These are phyloP conservation scores for Pycnonotus jocosus DNA, from an alignment of 2,113 vertebrate genomes.

Conservation along the genomic window DNA sequence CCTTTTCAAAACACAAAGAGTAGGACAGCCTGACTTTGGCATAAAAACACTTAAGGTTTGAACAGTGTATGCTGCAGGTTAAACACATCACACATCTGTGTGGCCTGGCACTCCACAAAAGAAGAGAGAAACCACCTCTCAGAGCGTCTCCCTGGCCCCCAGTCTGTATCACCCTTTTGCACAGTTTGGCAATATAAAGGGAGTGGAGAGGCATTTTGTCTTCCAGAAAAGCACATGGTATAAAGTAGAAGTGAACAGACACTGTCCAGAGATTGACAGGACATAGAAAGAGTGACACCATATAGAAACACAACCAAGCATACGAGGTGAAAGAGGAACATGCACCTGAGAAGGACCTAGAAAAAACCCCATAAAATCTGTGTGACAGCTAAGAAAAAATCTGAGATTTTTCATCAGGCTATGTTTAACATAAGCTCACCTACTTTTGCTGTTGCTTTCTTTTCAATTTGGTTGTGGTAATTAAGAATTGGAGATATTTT, in stretches of 20 bases:
- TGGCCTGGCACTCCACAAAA: neutral
- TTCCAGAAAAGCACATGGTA: neutral
- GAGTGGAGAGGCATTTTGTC: neutral
- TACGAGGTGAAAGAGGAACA: neutral
- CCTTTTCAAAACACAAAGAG: neutral
- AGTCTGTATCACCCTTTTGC: neutral
- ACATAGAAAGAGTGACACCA: neutral
- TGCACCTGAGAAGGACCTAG: neutral
- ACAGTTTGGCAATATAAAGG: neutral
- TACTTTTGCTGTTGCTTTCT: neutral
- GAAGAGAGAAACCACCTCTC: neutral
- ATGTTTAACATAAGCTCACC: neutral
- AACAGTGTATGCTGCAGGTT: neutral
- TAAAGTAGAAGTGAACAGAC: neutral
- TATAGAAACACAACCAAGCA: fast-evolving
- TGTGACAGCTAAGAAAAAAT: neutral
- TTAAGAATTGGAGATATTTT: neutral
- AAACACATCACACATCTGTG: neutral
- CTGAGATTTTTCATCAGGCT: neutral
- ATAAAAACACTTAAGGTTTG: neutral
- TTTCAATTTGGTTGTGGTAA: neutral
- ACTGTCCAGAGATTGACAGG: neutral
- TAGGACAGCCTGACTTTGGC: neutral
- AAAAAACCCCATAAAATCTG: neutral
- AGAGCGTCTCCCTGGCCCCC: neutral